Percentiles rank a stretch among this genome's conserved stretches.
Conservation (phyloP, 1,140 invertebrate genomes). For the Dreissena polymorpha region DNA sequence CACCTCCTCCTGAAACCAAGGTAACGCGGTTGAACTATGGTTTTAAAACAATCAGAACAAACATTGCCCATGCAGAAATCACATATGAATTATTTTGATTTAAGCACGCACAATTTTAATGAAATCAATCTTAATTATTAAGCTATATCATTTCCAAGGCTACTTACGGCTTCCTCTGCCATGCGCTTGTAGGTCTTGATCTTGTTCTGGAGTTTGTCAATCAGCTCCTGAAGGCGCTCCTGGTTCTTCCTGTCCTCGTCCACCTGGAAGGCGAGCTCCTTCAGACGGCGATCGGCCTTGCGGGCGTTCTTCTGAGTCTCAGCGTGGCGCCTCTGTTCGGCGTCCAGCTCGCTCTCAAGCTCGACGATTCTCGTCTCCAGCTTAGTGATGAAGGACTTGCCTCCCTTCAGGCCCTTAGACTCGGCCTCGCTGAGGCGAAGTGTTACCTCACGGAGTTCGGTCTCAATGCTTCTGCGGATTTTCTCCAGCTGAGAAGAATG, state of each 20-base stretch:
- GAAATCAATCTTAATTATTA: not conserved
- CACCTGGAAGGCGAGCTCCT: constrained; percentile 88
- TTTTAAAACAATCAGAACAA: not conserved
- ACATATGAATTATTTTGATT: not conserved
- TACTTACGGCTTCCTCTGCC: constrained; percentile 94
- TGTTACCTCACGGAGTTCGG: constrained; percentile 98
- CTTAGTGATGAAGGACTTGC: constrained; percentile 88
- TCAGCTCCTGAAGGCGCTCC: constrained; percentile 97
- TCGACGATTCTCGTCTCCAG: constrained; percentile 83
- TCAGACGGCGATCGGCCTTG: constrained; percentile 89
- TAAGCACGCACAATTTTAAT: not conserved
- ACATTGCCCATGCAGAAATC: not conserved
- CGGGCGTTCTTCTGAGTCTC: constrained; percentile 84
- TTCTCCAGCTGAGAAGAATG: constrained; percentile 98
- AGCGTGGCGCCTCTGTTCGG: constrained; percentile 95
- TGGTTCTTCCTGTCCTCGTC: constrained; percentile 99
- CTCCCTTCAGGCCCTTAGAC: constrained; percentile 96
- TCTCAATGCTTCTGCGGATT: constrained; percentile 96
- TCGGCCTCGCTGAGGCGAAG: constrained; percentile 95
- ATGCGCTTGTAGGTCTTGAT: constrained; percentile 99
- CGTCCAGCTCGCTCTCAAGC: constrained; percentile 97
- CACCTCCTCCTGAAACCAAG: constrained; percentile 90
- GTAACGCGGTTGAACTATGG: not conserved
- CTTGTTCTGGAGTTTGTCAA: constrained; percentile 99
- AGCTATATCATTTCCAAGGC: not conserved